phyloP scores from a whole-genome alignment of 23 tunicate genomes.

The Corella eumyota region DNA sequence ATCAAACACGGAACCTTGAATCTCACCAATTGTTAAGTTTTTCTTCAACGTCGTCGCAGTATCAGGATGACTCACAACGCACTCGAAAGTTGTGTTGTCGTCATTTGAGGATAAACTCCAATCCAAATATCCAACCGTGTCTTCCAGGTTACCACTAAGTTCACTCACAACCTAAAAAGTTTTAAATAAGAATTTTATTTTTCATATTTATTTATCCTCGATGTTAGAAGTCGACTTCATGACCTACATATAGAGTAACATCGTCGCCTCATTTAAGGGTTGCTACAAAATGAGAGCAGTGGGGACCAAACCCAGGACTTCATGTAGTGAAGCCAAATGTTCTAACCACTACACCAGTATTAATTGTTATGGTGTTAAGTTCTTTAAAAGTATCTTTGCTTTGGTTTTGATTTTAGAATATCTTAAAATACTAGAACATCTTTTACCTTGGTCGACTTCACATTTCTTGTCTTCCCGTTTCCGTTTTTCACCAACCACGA shows the following conservation, averaged over 20 bases:
- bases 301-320: too few species aligned
- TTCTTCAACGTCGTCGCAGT: conserved; percentile 34
- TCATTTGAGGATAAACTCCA: conserved; percentile 18
- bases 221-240: too few species aligned
- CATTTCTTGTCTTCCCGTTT: conserved; percentile 5
- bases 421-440: neutral
- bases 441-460: conserved; percentile 21
- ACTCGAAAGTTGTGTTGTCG: conserved; percentile 17
- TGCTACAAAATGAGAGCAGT: too few species aligned
- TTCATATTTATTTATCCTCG: neutral
- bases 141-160: conserved; percentile 8
- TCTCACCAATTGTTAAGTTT: conserved; percentile 53
- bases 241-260: too few species aligned
- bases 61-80: conserved; percentile 51
- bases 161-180: conserved; percentile 15
- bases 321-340: too few species aligned
- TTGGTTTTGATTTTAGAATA: neutral
- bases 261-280: too few species aligned
- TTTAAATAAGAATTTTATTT: neutral
- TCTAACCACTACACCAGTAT: too few species aligned
- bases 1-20: neutral
- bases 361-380: too few species aligned
- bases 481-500: conserved; percentile 21
- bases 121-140: conserved; percentile 41
- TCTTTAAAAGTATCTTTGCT: too few species aligned